phyloP scores from a whole-genome alignment of 1,140 invertebrate genomes.

The Scaptomyza pallida region DNA sequence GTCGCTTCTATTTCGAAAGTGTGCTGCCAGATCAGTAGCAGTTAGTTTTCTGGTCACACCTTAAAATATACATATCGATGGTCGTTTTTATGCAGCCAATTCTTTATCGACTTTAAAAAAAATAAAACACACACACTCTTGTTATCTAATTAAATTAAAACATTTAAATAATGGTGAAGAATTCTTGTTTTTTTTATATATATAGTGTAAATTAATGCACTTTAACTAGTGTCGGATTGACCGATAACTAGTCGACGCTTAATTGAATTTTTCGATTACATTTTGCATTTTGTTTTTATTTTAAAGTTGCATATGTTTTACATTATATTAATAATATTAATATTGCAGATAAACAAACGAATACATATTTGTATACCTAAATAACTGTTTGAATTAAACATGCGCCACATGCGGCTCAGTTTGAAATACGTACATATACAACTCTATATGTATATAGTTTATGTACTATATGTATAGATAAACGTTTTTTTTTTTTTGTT shows the following conservation, averaged over 20 bases:
- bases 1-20: constrained; percentile 13
- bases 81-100: neutral
- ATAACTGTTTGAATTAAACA: constrained; percentile 75
- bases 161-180: too few relatives aligned
- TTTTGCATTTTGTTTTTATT: constrained; percentile 63
- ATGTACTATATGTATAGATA: constrained; percentile 46
- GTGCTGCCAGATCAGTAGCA: constrained; percentile 14
- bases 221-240: neutral
- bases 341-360: constrained; percentile 83
- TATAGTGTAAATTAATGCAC: too few relatives aligned
- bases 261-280: constrained; percentile 11
- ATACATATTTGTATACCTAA: constrained; percentile 78
- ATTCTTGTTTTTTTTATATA: neutral
- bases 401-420: constrained; percentile 55
- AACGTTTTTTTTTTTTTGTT: constrained; percentile 32
- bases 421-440: constrained; percentile 72
- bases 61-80: neutral
- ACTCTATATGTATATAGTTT: constrained; percentile 30
- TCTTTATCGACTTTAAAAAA: too few relatives aligned
- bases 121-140: neutral
- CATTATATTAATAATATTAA: constrained; percentile 82
- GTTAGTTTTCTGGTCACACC: neutral
- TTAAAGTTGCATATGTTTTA: constrained; percentile 78
- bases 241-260: constrained; percentile 10
- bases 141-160: too few relatives aligned